Evolutionary conservation across 2,113 vertebrate genomes (phyloP), one percentile per base, ranked within the genome.

Genomic region (Ageneiosus marmoratus): DNA sequence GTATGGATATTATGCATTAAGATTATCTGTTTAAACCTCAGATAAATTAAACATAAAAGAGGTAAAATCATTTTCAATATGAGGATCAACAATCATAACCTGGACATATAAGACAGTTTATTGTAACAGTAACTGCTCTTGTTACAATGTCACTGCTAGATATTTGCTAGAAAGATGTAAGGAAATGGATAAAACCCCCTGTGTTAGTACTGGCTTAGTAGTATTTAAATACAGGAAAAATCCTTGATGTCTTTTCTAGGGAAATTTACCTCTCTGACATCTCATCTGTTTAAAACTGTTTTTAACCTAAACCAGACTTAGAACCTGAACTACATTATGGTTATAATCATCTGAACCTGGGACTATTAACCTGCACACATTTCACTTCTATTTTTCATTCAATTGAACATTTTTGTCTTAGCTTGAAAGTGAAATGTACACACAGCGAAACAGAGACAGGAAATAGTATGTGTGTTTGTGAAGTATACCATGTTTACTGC

Each of bases 401-500:
- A 27, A 27, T 4, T 2, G 15, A 29, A 44, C 65, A 18, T 2
- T 65, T 55, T 51, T 65, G 41, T 51, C n/a, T 32, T 70, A 27
- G 79, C 79, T 55, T 56, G 24, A 16, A 44, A 46, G 34, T 22
- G n/a, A 20, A 73, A 46, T 10, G 22, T 13, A 44, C 37, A 48
- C 53, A 24, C 32, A 79, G 44, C 27, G 20, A 32, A 46, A 53
- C 37, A 32, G 34, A 48, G 5, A 65, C 62, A 80, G 8, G 46
- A 41, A 69, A 41, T 58, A 53, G 51, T 73, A 62, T 77, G 51
- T 70, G 20, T 51, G 11, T 80, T 50, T 56, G 29, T 44, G n/a
- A 73, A 60, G n/a, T 48, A 7, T 46, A 27, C 41, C 37, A 13
- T 20, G 5, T 27, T 44, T 8, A 58, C 37, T 60, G 51, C 67